A percentile compares a stretch with the other conserved stretches of the same genome.
Evolutionary conservation across 2,113 vertebrate species (phyloP).

Genomic region (Cephalophus harveyi): DNA sequence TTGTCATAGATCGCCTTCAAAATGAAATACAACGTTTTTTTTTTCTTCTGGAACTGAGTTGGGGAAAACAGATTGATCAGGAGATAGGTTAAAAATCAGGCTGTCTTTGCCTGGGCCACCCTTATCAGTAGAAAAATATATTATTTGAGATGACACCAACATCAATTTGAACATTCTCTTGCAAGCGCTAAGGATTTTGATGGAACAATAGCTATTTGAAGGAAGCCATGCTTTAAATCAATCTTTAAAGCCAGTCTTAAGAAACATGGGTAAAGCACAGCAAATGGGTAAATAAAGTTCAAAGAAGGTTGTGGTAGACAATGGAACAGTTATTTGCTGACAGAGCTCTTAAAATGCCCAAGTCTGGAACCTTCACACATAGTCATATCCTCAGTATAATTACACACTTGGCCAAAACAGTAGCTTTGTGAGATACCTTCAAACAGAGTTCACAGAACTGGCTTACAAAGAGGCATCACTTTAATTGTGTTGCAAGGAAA

Average conservation of each 20-base stretch:
- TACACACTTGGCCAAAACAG: not conserved
- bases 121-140: slow-evolving; percentile 1
- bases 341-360: not conserved
- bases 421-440: slow-evolving; percentile 19
- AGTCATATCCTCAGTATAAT: not conserved
- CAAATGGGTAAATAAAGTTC: slow-evolving; percentile 52
- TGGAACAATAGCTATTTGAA: not conserved
- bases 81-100: not conserved
- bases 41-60: not conserved
- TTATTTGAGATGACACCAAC: not conserved
- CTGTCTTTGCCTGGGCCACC: not conserved
- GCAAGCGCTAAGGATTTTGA: slow-evolving; percentile 19
- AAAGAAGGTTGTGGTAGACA: slow-evolving; percentile 20
- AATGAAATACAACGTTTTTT: not conserved
- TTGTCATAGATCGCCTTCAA: not conserved
- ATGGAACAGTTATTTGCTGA: slow-evolving; percentile 12
- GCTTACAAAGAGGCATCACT: slow-evolving; percentile 13
- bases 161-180: slow-evolving; percentile 17
- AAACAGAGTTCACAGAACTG: slow-evolving; percentile 33
- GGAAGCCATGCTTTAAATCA: slow-evolving; percentile 34
- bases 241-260: slow-evolving; percentile 30
- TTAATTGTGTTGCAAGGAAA: slow-evolving; percentile 66
- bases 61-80: not conserved
- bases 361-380: not conserved
- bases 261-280: slow-evolving; percentile 5